These are phyloP conservation scores for Astropecten irregularis DNA, from an alignment of 53 echinoderm and acorn worm species.

Conservation along the genomic window DNA sequence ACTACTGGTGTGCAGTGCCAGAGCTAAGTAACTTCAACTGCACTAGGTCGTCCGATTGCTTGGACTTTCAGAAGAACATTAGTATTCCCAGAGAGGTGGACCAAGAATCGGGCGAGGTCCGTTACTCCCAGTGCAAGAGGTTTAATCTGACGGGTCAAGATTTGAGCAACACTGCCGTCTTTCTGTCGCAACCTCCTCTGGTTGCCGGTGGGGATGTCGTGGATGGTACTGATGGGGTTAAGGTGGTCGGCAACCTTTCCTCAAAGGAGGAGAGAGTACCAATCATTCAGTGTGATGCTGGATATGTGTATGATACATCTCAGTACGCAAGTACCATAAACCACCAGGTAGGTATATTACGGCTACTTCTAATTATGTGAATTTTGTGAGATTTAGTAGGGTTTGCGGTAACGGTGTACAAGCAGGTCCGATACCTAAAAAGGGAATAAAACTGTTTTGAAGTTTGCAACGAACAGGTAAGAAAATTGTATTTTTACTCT, in stretches of 20 bases:
- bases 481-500: too few relatives aligned
- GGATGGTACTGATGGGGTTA: too few relatives aligned
- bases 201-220: too few relatives aligned
- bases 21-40: constrained; percentile 15
- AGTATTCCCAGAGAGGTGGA: constrained; percentile 33
- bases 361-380: too few relatives aligned
- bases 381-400: too few relatives aligned
- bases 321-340: constrained; percentile 21
- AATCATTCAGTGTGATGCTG: constrained; percentile 12
- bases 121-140: constrained; percentile 6
- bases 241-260: not conserved
- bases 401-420: too few relatives aligned
- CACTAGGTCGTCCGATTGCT: not conserved
- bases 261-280: not conserved
- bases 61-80: not conserved
- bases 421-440: too few relatives aligned
- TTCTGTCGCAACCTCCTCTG: not conserved
- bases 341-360: constrained; percentile 42
- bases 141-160: constrained; percentile 30
- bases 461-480: too few relatives aligned
- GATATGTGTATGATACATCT: constrained; percentile 44
- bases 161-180: not conserved
- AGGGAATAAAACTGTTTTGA: too few relatives aligned
- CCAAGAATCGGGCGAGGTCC: not conserved
- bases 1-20: constrained; percentile 42